phyloP scores from a whole-genome alignment of 2,888 invertebrate genomes.

The Empis stercorea region DNA sequence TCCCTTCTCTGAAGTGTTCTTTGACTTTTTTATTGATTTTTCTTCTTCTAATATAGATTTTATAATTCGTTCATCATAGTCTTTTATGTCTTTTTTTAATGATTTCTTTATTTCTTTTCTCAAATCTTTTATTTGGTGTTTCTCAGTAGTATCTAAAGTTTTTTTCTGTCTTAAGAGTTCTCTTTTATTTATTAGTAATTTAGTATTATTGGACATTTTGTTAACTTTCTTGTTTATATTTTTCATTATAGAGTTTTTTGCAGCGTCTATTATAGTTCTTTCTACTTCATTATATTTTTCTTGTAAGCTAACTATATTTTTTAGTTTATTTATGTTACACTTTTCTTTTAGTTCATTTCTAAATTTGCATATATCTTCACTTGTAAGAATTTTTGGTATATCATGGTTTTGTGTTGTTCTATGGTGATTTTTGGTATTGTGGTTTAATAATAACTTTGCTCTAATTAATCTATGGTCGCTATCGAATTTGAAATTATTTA shows the following conservation, averaged over 20 bases:
- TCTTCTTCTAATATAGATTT: neutral
- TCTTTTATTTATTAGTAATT: slow-evolving; percentile 1
- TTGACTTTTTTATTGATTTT: slow-evolving; percentile 3
- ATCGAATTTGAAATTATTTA: neutral
- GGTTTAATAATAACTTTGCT: neutral
- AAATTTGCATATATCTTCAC: slow-evolving; percentile 1
- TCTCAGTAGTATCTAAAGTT: neutral
- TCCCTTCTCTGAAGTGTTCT: slow-evolving; percentile 2
- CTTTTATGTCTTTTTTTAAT: neutral
- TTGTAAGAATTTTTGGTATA: neutral
- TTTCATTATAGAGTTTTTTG: neutral
- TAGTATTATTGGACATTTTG: neutral
- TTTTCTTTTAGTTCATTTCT: no score
- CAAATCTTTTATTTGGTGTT: neutral
- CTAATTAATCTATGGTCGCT: slow-evolving; percentile 1
- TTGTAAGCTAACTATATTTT: neutral
- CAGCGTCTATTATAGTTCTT: neutral
- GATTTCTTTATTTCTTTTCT: neutral
- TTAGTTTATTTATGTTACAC: neutral
- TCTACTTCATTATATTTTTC: slow-evolving; percentile 1
- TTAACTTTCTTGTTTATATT: neutral
- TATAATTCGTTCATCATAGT: neutral
- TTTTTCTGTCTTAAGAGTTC: neutral
- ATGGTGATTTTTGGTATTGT: neutral
- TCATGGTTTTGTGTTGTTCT: neutral